phyloP scores from a whole-genome alignment of 2,888 invertebrate species.

The Ophion slaviceki region DNA sequence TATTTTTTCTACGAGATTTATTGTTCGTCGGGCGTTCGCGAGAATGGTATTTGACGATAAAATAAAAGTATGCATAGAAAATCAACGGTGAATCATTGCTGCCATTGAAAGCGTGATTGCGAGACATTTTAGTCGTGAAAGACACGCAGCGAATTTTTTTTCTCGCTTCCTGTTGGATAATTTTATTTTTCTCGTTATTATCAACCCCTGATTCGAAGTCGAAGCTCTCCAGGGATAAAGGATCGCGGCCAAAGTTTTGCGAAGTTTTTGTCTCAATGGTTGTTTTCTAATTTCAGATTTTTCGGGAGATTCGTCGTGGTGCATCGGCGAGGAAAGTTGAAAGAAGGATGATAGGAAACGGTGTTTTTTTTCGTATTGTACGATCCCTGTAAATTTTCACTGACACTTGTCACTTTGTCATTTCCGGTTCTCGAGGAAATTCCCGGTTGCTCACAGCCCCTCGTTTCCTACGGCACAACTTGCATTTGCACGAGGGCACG shows the following conservation, averaged over 20 bases:
- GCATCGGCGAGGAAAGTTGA: neutral
- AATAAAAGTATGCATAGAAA: slow-evolving; percentile 24
- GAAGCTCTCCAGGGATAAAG: neutral
- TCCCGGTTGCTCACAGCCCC: neutral
- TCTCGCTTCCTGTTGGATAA: too few species aligned
- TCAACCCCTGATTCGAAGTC: neutral
- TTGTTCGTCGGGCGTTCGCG: slow-evolving; percentile 25
- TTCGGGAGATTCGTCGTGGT: neutral
- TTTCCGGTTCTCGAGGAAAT: neutral
- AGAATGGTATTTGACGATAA: slow-evolving; percentile 19
- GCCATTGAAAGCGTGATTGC: neutral
- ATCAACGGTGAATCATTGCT: neutral
- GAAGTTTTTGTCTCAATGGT: neutral
- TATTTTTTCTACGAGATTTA: slow-evolving; percentile 29
- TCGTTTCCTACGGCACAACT: too few species aligned
- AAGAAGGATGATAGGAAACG: neutral
- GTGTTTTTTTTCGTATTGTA: neutral
- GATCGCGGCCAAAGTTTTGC: neutral
- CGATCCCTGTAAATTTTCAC: too few species aligned
- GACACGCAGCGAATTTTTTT: too few species aligned
- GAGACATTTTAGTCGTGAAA: too few species aligned
- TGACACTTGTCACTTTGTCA: neutral
- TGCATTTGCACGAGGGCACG: neutral
- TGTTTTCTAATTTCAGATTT: neutral
- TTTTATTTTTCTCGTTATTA: too few species aligned